A percentile compares a stretch with the other conserved stretches of the same genome.
Evolutionary conservation across 2,797 vertebrate species (phyloP).

Genomic region (Mormyrops attenuatus): DNA sequence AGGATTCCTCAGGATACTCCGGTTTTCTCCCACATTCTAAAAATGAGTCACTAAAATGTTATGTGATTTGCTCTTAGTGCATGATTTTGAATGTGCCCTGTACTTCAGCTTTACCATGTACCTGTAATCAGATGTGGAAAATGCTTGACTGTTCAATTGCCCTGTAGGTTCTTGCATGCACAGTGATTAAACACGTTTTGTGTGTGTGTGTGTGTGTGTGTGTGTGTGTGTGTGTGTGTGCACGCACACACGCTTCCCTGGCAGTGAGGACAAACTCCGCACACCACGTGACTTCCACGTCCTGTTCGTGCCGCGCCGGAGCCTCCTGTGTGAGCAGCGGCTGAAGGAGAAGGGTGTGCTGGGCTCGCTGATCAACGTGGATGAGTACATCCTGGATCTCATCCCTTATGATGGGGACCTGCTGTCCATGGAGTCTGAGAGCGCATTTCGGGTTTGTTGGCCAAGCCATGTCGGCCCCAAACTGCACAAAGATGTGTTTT

Average conservation of each 20-base stretch:
- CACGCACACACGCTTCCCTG: neutral
- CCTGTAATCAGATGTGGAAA: neutral
- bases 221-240: neutral
- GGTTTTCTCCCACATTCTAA: neutral
- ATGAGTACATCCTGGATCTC: conserved; percentile 90
- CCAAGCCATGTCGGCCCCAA: too few species aligned
- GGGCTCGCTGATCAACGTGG: conserved; percentile 82
- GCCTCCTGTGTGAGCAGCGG: conserved; percentile 88
- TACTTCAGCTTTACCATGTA: neutral
- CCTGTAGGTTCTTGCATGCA: neutral
- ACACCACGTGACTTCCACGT: conserved; percentile 86
- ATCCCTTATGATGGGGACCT: conserved; percentile 95
- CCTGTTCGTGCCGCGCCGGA: conserved; percentile 89
- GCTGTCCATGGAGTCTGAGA: conserved; percentile 95
- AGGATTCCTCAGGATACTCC: neutral
- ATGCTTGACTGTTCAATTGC: neutral
- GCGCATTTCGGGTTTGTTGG: conserved; percentile 78
- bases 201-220: neutral
- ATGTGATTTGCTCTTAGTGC: neutral
- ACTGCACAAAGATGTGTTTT: neutral
- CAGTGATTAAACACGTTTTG: neutral
- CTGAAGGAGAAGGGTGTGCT: conserved; percentile 88
- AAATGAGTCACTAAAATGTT: neutral
- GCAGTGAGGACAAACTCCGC: conserved; percentile 79
- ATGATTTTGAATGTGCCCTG: neutral